phyloP scores from a whole-genome alignment of 1,140 invertebrate species.

The Euwallacea similis region DNA sequence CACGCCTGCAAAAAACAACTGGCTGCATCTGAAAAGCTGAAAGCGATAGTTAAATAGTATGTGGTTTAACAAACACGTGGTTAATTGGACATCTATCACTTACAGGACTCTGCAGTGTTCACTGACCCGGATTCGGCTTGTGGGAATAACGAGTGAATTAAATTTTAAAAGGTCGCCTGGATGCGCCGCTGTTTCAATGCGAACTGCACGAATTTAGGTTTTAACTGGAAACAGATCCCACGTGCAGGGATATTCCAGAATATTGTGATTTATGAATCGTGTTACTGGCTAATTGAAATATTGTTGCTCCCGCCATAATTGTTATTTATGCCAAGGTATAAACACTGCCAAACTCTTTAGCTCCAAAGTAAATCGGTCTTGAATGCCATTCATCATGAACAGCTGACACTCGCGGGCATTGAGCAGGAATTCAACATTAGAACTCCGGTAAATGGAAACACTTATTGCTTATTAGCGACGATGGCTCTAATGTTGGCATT shows the following conservation, averaged over 20 bases:
- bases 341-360: no score
- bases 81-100: conserved; percentile 5
- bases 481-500: conserved; percentile 10
- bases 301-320: no score
- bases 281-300: no score
- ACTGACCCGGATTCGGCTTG: background rate
- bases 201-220: conserved; percentile 1
- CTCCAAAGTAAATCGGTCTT: no score
- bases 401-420: conserved; percentile 7
- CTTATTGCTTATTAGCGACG: conserved; percentile 21
- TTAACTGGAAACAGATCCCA: background rate
- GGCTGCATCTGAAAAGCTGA: no score
- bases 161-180: conserved; percentile 5
- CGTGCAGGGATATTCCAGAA: no score
- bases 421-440: conserved; percentile 18
- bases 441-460: conserved; percentile 17
- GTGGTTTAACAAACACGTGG: background rate
- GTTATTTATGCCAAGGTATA: no score
- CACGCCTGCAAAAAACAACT: no score
- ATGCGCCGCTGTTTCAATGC: conserved; percentile 1
- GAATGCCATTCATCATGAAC: conserved; percentile 14
- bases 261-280: no score
- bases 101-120: conserved; percentile 3
- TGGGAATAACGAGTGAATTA: conserved; percentile 6
- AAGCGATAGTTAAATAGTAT: background rate